A percentile compares a stretch with the other conserved stretches of the same genome.
Conservation (phyloP, 2,888 invertebrate species). For the Microctonus aethiopoides region DNA sequence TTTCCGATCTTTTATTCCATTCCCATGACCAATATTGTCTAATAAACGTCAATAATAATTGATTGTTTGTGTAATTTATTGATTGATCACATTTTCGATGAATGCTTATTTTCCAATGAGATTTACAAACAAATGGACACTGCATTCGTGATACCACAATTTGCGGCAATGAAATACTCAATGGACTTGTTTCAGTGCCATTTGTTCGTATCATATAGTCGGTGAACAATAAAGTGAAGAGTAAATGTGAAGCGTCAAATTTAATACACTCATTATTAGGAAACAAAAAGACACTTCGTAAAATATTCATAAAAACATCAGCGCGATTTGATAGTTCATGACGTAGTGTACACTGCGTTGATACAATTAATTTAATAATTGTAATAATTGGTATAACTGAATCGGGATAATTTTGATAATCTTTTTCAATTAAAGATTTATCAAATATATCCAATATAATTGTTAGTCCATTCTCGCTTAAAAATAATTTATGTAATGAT, state of each 20-base stretch:
- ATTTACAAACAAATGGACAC: slow-evolving; percentile 68
- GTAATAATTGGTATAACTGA: slow-evolving; percentile 68
- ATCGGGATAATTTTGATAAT: slow-evolving; percentile 69
- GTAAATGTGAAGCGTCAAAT: slow-evolving; percentile 67
- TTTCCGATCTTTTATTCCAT: slow-evolving; percentile 52
- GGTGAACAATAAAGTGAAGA: slow-evolving; percentile 69
- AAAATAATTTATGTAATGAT: slow-evolving; percentile 72
- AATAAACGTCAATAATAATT: slow-evolving; percentile 49
- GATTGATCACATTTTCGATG: slow-evolving; percentile 60
- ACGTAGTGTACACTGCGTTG: slow-evolving; percentile 71
- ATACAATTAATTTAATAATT: slow-evolving; percentile 68
- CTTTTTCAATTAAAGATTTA: slow-evolving; percentile 66
- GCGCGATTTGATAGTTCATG: slow-evolving; percentile 70
- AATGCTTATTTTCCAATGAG: slow-evolving; percentile 68
- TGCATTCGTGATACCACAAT: slow-evolving; percentile 65
- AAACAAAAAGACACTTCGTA: slow-evolving; percentile 71
- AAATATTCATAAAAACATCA: slow-evolving; percentile 66
- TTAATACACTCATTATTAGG: slow-evolving; percentile 69
- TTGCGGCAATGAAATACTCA: slow-evolving; percentile 67
- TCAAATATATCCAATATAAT: slow-evolving; percentile 68
- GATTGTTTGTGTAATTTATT: slow-evolving; percentile 48
- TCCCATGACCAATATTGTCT: slow-evolving; percentile 61
- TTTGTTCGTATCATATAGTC: slow-evolving; percentile 60
- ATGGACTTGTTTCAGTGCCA: slow-evolving; percentile 43
- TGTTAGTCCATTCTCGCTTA: slow-evolving; percentile 71